A percentile compares a stretch with the other conserved stretches of the same genome.
Evolutionary conservation across 1,140 invertebrate species (phyloP).

Genomic region (Sycophaga agraensis): DNA sequence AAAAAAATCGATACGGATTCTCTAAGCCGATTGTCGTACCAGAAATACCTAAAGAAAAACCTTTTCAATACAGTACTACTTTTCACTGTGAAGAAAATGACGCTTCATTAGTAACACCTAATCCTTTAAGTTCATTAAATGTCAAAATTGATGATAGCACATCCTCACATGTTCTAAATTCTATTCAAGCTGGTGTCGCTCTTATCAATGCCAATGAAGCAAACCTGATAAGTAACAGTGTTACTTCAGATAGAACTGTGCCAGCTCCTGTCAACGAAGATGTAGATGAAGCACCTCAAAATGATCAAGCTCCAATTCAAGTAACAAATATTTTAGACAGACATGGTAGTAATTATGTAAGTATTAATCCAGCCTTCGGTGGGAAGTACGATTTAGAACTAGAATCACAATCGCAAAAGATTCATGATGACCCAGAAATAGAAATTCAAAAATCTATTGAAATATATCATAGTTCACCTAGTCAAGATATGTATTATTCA

Average conservation of each 20-base stretch:
- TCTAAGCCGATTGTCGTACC: conserved; percentile 50
- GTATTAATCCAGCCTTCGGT: conserved; percentile 27
- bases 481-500: conserved; percentile 49
- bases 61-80: conserved; percentile 36
- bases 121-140: neutral
- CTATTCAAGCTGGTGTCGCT: conserved; percentile 55
- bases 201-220: conserved; percentile 45
- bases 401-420: neutral
- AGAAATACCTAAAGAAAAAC: conserved; percentile 31
- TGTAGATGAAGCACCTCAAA: conserved; percentile 24
- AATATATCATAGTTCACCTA: conserved; percentile 44
- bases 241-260: neutral
- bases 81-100: conserved; percentile 32
- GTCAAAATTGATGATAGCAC: conserved; percentile 29
- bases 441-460: conserved; percentile 54
- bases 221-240: conserved; percentile 31
- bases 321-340: neutral
- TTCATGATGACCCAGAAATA: conserved; percentile 28
- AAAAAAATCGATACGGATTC: conserved; percentile 31
- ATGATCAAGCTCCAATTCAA: conserved; percentile 8
- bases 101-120: conserved; percentile 4
- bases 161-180: conserved; percentile 46
- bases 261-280: conserved; percentile 36
- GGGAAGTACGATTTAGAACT: neutral
- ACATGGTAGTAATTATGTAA: conserved; percentile 25